Conservation (phyloP, 2,113 vertebrate genomes). For the Sapayoa aenigma region DNA sequence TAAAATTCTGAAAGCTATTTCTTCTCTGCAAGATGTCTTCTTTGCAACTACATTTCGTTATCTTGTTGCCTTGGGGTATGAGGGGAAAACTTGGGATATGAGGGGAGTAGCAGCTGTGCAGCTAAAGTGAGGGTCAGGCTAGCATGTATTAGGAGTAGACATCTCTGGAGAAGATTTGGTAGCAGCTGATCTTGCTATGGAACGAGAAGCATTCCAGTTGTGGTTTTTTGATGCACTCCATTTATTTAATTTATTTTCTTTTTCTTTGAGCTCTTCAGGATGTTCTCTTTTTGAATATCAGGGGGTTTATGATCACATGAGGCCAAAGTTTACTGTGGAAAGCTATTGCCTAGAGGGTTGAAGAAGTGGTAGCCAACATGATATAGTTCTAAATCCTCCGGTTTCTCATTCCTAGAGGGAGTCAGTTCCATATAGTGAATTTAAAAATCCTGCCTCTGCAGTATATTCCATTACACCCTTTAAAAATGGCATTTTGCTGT, state of each 20-base stretch:
- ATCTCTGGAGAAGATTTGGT: not conserved
- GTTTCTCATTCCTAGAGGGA: slow-evolving; percentile 10
- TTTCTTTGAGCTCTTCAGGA: not conserved
- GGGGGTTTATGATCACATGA: not conserved
- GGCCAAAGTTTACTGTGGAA: slow-evolving; percentile 4
- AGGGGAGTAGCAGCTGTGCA: not conserved
- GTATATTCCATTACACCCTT: slow-evolving; percentile 6
- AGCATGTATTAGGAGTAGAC: not conserved
- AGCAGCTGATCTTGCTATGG: not conserved
- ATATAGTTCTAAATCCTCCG: slow-evolving; percentile 1
- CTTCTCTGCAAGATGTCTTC: not conserved
- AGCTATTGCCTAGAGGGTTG: not conserved
- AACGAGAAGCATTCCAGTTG: not conserved
- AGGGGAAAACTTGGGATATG: not conserved
- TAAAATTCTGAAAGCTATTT: not conserved
- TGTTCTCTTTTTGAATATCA: not conserved
- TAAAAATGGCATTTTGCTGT: slow-evolving; percentile 40
- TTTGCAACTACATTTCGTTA: not conserved
- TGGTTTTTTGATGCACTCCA: not conserved
- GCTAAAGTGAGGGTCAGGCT: not conserved
- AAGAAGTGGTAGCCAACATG: not conserved
- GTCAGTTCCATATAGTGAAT: not conserved
- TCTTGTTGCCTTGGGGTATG: not conserved
- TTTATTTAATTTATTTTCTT: not conserved
- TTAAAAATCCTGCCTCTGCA: slow-evolving; percentile 15